Base-by-base conservation (phyloP, 2,797 vertebrate species). In the Urosaurus nigricauda region DNA sequence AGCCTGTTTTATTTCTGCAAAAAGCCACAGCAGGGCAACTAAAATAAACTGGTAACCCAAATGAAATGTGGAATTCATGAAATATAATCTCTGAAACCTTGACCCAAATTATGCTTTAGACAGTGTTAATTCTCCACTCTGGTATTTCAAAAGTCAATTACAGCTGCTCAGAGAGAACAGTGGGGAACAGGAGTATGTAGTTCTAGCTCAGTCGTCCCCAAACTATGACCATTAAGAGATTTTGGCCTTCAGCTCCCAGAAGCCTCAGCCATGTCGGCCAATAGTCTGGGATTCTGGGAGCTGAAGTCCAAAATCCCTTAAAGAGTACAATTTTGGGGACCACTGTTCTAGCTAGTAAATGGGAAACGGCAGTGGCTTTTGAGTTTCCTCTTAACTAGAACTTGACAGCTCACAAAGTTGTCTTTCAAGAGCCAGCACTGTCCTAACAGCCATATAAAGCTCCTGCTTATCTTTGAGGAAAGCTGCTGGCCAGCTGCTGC, bases 401-500 rank as follows among this genome's bases (percentile, higher is more conserved):
- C 21, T 37, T 16, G 35, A 88, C 17, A 51, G 56, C 32, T 88
- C 32, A 77, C 79, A 83, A 43, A 32, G 65, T 83, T 81, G 51
- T 16, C 47, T 88, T 83, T 32, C 51, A 17, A 17, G 19, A 88
- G 32, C 8, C 35, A 40, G 68, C 37, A 71, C 74, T 13, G 74
- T 93, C 71, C 87, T 93, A 89, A 68, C 70, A 37, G 78, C 90
- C 1, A 16, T 71, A 7, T 85, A 26, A 71, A 0, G 0, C 77
- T 87, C 91, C 53, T 88, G 58, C 82, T 91, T 87, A 92, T 90
- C 93, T 0, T 24, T n/a, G 14, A 56, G 78, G 71, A 89, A 80
- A 92, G 85, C 0, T 0, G 83, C 63, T 92, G 90, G 71, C 90
- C 86, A 91, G 92, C 74, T 91, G 91, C 87, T 94, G 84, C 65